Conservation (phyloP, 1,140 invertebrate species). For the Dufourea novaeangliae region DNA sequence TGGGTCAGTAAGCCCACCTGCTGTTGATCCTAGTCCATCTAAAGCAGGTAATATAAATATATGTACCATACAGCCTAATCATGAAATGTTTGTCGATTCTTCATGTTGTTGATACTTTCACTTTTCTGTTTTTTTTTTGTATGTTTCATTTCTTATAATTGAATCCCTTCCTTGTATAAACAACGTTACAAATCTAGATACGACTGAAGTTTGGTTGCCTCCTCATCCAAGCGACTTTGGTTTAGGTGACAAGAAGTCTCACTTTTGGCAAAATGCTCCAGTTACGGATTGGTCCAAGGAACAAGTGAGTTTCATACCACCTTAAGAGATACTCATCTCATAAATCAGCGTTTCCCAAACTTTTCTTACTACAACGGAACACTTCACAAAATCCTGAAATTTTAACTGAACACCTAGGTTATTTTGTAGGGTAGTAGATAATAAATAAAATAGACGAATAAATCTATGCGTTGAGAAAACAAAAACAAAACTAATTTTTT, state of each 20-base stretch:
- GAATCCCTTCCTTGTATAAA: conserved; percentile 12
- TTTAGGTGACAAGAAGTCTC: conserved; percentile 84
- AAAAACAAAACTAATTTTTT: no score
- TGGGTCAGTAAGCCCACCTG: conserved; percentile 80
- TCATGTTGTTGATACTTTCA: no score
- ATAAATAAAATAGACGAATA: no score
- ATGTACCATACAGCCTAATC: no score
- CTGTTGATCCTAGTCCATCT: conserved; percentile 79
- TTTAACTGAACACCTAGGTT: no score
- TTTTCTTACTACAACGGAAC: no score
- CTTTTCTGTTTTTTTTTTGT: no score
- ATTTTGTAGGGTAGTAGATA: no score
- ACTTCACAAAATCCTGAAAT: no score
- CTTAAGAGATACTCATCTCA: not conserved
- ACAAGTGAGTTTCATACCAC: conserved; percentile 83
- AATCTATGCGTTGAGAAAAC: no score
- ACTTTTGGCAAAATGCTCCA: conserved; percentile 86
- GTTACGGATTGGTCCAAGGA: conserved; percentile 93
- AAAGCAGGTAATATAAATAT: conserved; percentile 74
- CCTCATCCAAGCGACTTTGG: conserved; percentile 78
- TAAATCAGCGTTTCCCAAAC: no score
- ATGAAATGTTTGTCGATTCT: no score
- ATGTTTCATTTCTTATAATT: not conserved
- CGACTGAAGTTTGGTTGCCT: conserved; percentile 82
- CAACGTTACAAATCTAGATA: conserved; percentile 73